Evolutionary conservation across 2,113 vertebrate species (phyloP).

Genomic region (Vimba vimba): DNA sequence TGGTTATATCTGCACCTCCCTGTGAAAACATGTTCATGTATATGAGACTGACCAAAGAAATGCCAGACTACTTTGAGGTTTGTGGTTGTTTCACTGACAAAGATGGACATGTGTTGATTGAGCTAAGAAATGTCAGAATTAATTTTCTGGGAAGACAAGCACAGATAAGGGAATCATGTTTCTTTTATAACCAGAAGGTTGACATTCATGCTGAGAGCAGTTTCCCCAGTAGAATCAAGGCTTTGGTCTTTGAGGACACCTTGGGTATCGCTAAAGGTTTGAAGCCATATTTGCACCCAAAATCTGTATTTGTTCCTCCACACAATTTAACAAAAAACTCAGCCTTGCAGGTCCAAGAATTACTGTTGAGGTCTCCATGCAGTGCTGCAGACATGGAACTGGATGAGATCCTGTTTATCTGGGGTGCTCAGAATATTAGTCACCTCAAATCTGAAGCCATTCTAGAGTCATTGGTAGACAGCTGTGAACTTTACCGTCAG

Average conservation of each 20-base stretch:
- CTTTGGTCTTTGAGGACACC: constrained; percentile 82
- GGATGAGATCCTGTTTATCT: constrained; percentile 80
- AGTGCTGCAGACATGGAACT: constrained; percentile 63
- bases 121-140: constrained; percentile 78
- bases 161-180: constrained; percentile 70
- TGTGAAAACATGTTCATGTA: constrained; percentile 85
- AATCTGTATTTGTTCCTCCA: constrained; percentile 68
- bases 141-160: constrained; percentile 68
- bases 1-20: constrained; percentile 73
- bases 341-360: constrained; percentile 41
- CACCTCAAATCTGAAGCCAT: constrained; percentile 68
- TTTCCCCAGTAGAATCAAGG: constrained; percentile 65
- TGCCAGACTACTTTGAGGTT: constrained; percentile 75
- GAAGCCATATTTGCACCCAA: constrained; percentile 71
- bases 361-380: constrained; percentile 56
- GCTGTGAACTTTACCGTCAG: constrained; percentile 81
- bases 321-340: constrained; percentile 56
- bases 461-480: constrained; percentile 74
- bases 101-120: constrained; percentile 77
- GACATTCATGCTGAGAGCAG: constrained; percentile 43
- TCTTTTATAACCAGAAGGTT: constrained; percentile 80
- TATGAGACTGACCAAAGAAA: constrained; percentile 73
- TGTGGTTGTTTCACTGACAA: constrained; percentile 83
- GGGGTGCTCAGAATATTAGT: constrained; percentile 77
- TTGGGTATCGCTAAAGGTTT: constrained; percentile 77